Conservation (phyloP, 2,113 vertebrate genomes). For the Lepisosteus osseus region DNA sequence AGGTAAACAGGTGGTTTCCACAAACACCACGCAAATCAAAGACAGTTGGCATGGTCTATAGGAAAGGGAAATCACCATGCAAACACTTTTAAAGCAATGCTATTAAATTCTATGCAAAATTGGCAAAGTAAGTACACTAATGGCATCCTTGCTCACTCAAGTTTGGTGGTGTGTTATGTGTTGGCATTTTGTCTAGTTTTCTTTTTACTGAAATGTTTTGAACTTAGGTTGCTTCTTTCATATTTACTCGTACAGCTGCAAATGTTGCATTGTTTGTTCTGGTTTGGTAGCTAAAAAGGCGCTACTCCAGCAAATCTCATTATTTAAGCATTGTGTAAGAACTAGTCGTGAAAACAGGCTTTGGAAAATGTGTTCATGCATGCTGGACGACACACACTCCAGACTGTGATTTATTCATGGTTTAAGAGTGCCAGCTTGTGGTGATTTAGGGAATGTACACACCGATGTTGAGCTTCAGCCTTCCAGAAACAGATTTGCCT, state of each 20-base stretch:
- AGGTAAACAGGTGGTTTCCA: no score
- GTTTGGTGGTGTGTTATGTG: no score
- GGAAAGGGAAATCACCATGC: no score
- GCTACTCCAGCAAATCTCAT: slow-evolving; percentile 14
- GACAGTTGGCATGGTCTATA: no score
- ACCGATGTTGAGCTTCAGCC: slow-evolving; percentile 28
- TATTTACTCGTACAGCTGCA: background rate
- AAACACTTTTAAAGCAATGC: no score
- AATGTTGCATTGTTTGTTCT: background rate
- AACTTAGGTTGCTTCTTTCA: slow-evolving; percentile 23
- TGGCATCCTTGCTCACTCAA: no score
- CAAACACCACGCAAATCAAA: no score
- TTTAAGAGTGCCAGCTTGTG: slow-evolving; percentile 85
- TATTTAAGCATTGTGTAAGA: slow-evolving; percentile 44
- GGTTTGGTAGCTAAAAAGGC: no score
- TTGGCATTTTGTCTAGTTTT: no score
- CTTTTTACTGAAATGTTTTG: background rate
- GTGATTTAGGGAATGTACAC: slow-evolving; percentile 33
- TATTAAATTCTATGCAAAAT: no score
- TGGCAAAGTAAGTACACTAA: no score
- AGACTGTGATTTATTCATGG: slow-evolving; percentile 35
- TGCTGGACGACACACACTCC: slow-evolving; percentile 18
- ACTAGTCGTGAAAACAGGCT: slow-evolving; percentile 36
- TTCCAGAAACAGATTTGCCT: slow-evolving; percentile 8
- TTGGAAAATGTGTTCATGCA: slow-evolving; percentile 25